These are phyloP conservation scores for Penaeus monodon DNA, from an alignment of 2,888 invertebrate species.

Conservation along the genomic window DNA sequence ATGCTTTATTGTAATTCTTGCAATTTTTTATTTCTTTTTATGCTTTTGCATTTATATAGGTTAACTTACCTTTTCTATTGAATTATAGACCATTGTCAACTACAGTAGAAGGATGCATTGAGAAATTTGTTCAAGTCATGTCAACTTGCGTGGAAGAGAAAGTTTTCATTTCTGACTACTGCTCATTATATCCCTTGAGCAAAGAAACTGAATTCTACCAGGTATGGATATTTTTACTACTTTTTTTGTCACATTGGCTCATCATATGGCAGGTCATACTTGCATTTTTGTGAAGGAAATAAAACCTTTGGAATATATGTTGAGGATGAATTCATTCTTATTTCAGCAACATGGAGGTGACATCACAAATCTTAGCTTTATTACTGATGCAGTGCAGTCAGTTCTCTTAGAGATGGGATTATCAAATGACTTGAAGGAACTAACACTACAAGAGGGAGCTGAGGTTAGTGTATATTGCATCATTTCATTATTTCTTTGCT, in stretches of 20 bases:
- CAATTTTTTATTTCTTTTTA: no score
- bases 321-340: background rate
- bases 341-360: conserved; percentile 52
- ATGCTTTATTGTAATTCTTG: no score
- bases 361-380: conserved; percentile 48
- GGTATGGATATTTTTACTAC: conserved; percentile 69
- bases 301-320: conserved; percentile 74
- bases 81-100: background rate
- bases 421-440: background rate
- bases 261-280: conserved; percentile 71
- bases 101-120: conserved; percentile 67
- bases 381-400: conserved; percentile 53
- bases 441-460: conserved; percentile 3
- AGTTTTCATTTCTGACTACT: conserved; percentile 79
- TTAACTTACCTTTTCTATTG: background rate
- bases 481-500: no score
- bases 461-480: no score
- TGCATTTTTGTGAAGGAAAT: conserved; percentile 79
- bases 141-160: conserved; percentile 73
- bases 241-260: no score
- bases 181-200: conserved; percentile 77
- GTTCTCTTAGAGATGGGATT: conserved; percentile 53
- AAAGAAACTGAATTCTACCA: conserved; percentile 78
- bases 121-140: conserved; percentile 72
- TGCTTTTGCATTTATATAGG: background rate